A percentile compares a stretch with the other conserved stretches of the same genome.
Conservation (phyloP, 2,888 invertebrate genomes). For the Lomographa bimaculata region DNA sequence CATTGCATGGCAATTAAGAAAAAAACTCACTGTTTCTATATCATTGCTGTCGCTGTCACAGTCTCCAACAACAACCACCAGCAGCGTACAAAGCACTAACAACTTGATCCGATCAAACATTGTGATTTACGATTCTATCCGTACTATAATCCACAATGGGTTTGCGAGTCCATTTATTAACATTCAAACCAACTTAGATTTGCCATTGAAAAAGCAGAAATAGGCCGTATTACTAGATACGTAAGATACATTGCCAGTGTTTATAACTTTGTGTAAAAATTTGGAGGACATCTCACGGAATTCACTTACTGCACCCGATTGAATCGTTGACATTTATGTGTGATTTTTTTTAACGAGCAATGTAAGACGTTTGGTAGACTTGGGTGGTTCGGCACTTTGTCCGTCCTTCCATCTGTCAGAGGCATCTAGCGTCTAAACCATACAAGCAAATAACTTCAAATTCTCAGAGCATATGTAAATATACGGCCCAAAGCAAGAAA, state of each 20-base stretch:
- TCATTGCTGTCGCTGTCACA: slow-evolving; percentile 19
- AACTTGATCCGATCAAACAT: slow-evolving; percentile 28
- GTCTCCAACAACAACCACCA: slow-evolving; percentile 14
- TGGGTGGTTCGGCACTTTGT: too few relatives aligned
- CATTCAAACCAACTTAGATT: slow-evolving; percentile 6
- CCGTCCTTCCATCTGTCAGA: too few relatives aligned
- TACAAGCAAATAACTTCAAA: too few relatives aligned
- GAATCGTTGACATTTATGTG: too few relatives aligned
- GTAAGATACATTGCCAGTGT: slow-evolving; percentile 4
- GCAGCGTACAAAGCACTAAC: slow-evolving; percentile 16
- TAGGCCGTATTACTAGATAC: not conserved
- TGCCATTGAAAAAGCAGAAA: slow-evolving; percentile 3
- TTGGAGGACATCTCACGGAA: slow-evolving; percentile 12
- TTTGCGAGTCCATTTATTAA: slow-evolving; percentile 25
- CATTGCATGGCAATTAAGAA: too few relatives aligned
- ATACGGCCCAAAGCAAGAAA: too few relatives aligned
- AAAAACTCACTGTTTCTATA: too few relatives aligned
- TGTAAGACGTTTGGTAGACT: too few relatives aligned
- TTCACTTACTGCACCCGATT: slow-evolving; percentile 7
- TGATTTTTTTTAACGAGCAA: too few relatives aligned
- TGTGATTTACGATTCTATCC: slow-evolving; percentile 25
- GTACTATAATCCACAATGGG: slow-evolving; percentile 25
- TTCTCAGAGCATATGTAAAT: too few relatives aligned
- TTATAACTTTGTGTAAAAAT: slow-evolving; percentile 8
- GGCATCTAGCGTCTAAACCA: too few relatives aligned